Conservation (phyloP, 1,140 invertebrate genomes). For the Drosophila simulans region DNA sequence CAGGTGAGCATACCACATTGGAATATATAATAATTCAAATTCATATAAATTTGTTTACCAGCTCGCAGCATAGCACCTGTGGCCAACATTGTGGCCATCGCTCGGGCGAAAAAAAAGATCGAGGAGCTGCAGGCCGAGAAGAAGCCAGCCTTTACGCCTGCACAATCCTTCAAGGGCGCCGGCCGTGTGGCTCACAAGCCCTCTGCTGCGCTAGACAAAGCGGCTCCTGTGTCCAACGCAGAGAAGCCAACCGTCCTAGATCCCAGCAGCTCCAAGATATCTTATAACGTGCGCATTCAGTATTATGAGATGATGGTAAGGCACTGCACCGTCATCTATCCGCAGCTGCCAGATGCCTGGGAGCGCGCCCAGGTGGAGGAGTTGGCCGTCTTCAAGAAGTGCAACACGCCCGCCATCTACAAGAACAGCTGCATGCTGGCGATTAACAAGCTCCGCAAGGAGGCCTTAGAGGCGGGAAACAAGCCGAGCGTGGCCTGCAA, state of each 20-base stretch:
- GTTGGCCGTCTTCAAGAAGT: constrained; percentile 90
- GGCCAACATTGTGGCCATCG: constrained; percentile 86
- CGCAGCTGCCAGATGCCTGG: constrained; percentile 89
- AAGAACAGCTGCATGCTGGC: constrained; percentile 93
- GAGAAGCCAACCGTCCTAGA: constrained; percentile 87
- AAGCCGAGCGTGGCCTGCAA: constrained; percentile 67
- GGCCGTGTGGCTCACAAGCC: constrained; percentile 88
- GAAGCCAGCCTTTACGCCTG: constrained; percentile 85
- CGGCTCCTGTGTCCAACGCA: constrained; percentile 33
- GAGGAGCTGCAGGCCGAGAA: constrained; percentile 84
- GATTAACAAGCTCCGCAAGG: constrained; percentile 90
- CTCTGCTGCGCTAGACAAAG: constrained; percentile 55
- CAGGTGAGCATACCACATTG: constrained; percentile 25
- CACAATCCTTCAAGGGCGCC: constrained; percentile 89
- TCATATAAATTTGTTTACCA: constrained; percentile 4
- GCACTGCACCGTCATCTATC: constrained; percentile 92
- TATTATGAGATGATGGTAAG: constrained; percentile 95
- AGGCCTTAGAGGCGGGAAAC: constrained; percentile 85
- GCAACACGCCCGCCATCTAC: constrained; percentile 92
- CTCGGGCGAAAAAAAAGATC: constrained; percentile 87
- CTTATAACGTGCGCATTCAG: constrained; percentile 92
- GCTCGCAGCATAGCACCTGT: constrained; percentile 87
- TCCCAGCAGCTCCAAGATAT: constrained; percentile 91
- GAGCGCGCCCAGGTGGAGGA: constrained; percentile 91
- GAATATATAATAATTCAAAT: background rate